phyloP scores from a whole-genome alignment of 2,888 invertebrate species.

The Drosophila imparisetae region DNA sequence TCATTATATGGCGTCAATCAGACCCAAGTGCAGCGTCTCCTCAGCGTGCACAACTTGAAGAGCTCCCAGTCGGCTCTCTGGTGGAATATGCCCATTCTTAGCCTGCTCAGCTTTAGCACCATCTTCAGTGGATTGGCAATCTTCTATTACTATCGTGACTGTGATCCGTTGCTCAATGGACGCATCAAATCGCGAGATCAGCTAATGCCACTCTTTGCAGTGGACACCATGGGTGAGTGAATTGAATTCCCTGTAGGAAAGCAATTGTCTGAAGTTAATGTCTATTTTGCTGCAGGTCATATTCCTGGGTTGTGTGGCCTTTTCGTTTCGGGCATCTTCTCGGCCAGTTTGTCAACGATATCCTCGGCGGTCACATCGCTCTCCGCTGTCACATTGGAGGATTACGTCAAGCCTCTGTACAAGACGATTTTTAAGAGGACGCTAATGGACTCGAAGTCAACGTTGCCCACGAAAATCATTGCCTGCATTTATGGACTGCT shows the following conservation, averaged over 20 bases:
- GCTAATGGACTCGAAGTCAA: slow-evolving; percentile 84
- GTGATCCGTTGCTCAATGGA: slow-evolving; percentile 90
- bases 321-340: slow-evolving; percentile 96
- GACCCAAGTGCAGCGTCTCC: slow-evolving; percentile 91
- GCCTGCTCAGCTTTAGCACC: slow-evolving; percentile 90
- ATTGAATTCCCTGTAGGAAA: background rate
- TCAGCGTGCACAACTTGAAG: slow-evolving; percentile 89
- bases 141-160: slow-evolving; percentile 92
- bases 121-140: slow-evolving; percentile 92
- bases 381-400: slow-evolving; percentile 95
- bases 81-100: slow-evolving; percentile 92
- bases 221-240: slow-evolving; percentile 88
- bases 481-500: slow-evolving; percentile 90
- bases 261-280: background rate
- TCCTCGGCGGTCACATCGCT: slow-evolving; percentile 96
- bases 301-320: slow-evolving; percentile 94
- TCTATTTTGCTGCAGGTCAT: slow-evolving; percentile 70
- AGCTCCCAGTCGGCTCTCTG: slow-evolving; percentile 91
- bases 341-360: slow-evolving; percentile 95
- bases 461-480: slow-evolving; percentile 88
- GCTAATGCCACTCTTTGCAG: slow-evolving; percentile 91
- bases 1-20: slow-evolving; percentile 95
- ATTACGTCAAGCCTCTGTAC: slow-evolving; percentile 89
- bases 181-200: slow-evolving; percentile 90
- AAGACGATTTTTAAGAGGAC: slow-evolving; percentile 83